A percentile compares a stretch with the other conserved stretches of the same genome.
Conservation (phyloP, 2,113 vertebrate genomes). For the Microcebus ravelobensis region DNA sequence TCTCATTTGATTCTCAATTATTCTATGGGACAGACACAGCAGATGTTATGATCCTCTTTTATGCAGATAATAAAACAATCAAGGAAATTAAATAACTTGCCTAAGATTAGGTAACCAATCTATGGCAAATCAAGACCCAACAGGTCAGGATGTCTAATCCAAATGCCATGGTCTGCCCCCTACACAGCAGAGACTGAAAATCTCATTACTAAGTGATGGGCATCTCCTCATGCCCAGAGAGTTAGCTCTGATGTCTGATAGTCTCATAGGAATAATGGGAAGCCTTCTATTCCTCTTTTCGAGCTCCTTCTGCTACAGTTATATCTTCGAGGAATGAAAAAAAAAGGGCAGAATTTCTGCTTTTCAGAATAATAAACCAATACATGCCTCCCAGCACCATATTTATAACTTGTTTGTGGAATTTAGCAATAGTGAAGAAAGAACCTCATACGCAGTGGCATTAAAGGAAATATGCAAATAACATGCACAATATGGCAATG, state of each 20-base stretch:
- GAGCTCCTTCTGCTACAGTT: not conserved
- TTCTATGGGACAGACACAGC: not conserved
- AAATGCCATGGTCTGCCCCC: not conserved
- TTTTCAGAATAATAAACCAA: not conserved
- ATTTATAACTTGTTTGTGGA: not conserved
- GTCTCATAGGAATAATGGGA: not conserved
- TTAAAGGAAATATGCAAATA: not conserved
- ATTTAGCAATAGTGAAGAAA: not conserved
- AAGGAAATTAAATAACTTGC: not conserved
- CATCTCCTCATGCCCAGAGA: not conserved
- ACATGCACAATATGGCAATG: not conserved
- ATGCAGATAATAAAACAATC: not conserved
- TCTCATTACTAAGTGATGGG: not conserved
- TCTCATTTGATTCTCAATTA: not conserved
- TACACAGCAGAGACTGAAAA: not conserved
- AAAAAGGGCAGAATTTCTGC: not conserved
- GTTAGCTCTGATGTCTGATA: not conserved
- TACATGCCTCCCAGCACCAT: not conserved
- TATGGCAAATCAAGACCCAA: not conserved
- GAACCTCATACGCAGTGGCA: not conserved
- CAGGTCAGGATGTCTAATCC: not conserved
- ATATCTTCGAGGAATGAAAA: not conserved
- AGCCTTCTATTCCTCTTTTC: not conserved
- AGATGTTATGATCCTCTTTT: not conserved
- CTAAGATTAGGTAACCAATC: not conserved